Evolutionary conservation across 2,113 vertebrate genomes (phyloP).

Genomic region (Amia ocellicauda): DNA sequence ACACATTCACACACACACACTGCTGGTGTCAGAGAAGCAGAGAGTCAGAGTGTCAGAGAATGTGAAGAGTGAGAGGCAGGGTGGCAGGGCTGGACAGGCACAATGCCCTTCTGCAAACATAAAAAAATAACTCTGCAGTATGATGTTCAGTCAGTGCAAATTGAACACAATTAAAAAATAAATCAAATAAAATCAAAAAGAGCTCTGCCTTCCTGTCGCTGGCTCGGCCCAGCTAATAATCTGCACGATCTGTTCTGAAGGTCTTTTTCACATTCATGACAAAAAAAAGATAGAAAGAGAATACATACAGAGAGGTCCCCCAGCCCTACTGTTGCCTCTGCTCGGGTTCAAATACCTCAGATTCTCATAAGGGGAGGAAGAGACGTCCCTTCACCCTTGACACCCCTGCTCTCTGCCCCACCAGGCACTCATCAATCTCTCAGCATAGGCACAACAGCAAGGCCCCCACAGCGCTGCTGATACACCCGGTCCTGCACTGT

Average conservation of each 20-base stretch:
- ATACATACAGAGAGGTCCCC: background rate
- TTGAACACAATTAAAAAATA: constrained; percentile 11
- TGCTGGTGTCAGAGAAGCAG: no score
- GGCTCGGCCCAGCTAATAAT: constrained; percentile 4
- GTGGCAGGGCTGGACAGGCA: constrained; percentile 61
- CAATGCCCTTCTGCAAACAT: constrained; percentile 55
- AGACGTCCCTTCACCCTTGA: no score
- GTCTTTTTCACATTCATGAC: constrained; percentile 13
- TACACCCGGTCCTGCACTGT: background rate
- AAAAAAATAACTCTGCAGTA: no score
- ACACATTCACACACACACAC: background rate
- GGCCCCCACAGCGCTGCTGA: constrained; percentile 4
- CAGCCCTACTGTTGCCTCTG: background rate
- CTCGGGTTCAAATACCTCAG: background rate
- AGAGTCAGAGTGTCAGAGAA: constrained; percentile 33
- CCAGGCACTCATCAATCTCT: background rate
- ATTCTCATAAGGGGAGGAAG: background rate
- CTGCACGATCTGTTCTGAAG: no score
- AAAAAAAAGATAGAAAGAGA: background rate
- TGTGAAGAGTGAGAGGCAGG: constrained; percentile 45
- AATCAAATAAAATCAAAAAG: no score
- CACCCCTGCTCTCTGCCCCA: background rate
- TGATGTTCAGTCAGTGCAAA: constrained; percentile 64
- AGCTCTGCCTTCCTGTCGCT: background rate
- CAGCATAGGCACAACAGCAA: background rate